A percentile compares a stretch with the other conserved stretches of the same genome.
Conservation (phyloP, 2,888 invertebrate genomes). For the Leucania comma region DNA sequence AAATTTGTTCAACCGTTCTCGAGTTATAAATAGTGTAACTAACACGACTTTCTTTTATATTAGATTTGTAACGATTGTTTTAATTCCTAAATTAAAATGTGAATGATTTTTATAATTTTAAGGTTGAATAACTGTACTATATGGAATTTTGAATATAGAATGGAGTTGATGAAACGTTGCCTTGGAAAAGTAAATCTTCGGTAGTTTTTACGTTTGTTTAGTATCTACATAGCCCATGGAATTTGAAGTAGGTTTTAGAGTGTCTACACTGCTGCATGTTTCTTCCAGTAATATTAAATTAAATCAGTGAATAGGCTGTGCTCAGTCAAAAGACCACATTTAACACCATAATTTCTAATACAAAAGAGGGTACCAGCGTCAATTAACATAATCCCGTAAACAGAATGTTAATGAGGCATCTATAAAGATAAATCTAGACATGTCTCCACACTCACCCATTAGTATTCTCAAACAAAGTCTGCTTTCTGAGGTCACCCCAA, state of each 20-base stretch:
- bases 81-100: too few relatives aligned
- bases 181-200: too few relatives aligned
- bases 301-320: too few relatives aligned
- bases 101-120: too few relatives aligned
- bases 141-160: not conserved
- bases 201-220: too few relatives aligned
- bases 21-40: too few relatives aligned
- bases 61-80: too few relatives aligned
- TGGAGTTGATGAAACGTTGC: not conserved
- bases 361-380: not conserved
- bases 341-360: not conserved
- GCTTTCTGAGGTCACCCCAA: conserved; percentile 39
- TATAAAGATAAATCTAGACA: conserved; percentile 13
- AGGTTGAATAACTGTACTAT: not conserved
- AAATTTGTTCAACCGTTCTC: too few relatives aligned
- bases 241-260: too few relatives aligned
- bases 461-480: not conserved
- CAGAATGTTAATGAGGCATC: conserved; percentile 2
- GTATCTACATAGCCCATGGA: too few relatives aligned
- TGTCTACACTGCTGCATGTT: not conserved
- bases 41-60: too few relatives aligned
- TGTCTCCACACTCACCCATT: not conserved
- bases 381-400: conserved; percentile 2
- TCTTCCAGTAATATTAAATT: not conserved
- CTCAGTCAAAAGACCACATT: not conserved